These are phyloP conservation scores for Listronotus oregonensis DNA, from an alignment of 1,140 invertebrate genomes.

Conservation along the genomic window DNA sequence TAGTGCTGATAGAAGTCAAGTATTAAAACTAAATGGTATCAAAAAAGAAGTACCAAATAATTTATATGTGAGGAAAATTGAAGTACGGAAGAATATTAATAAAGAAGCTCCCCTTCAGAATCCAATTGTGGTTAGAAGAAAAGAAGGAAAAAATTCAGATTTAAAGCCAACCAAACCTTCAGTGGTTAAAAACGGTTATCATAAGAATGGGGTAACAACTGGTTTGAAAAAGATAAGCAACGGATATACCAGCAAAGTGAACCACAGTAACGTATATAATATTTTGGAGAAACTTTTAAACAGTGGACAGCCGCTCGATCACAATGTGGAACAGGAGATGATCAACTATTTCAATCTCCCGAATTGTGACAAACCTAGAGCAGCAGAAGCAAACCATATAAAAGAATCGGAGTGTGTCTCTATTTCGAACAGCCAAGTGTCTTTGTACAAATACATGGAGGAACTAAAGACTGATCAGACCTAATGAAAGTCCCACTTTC, in stretches of 20 bases:
- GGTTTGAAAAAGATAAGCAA: conserved; percentile 12
- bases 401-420: conserved; percentile 15
- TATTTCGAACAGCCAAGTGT: conserved; percentile 43
- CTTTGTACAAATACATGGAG: conserved; percentile 47
- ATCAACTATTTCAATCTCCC: conserved; percentile 28
- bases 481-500: neutral
- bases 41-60: conserved; percentile 14
- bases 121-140: conserved; percentile 18
- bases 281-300: conserved; percentile 47
- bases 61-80: conserved; percentile 8
- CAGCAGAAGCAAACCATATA: too few relatives aligned
- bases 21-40: conserved; percentile 17
- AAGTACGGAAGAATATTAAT: neutral
- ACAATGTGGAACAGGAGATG: conserved; percentile 37
- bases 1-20: conserved; percentile 19
- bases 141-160: conserved; percentile 12
- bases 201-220: conserved; percentile 19
- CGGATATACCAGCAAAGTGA: conserved; percentile 12
- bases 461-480: conserved; percentile 41
- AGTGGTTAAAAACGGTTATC: conserved; percentile 10
- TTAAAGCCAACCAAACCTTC: neutral
- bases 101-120: neutral
- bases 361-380: neutral
- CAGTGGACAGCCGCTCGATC: conserved; percentile 30
- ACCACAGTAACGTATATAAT: conserved; percentile 26